Evolutionary conservation across 2,888 invertebrate genomes (phyloP).

Genomic region (Diplazon laetatorius): DNA sequence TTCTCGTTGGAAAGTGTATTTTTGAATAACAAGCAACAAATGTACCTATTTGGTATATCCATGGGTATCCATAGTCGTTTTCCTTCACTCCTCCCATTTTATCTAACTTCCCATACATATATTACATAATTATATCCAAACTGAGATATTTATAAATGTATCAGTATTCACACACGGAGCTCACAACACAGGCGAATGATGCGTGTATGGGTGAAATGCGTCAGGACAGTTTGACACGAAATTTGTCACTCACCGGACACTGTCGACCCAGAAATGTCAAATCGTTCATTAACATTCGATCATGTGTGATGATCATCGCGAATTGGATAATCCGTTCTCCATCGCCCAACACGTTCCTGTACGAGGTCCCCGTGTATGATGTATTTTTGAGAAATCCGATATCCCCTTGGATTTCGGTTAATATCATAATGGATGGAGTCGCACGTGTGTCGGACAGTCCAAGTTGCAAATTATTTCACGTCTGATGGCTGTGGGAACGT

Average conservation of each 20-base stretch:
- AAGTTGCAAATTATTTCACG: constrained; percentile 11
- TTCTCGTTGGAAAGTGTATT: no score
- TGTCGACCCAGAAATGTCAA: neutral
- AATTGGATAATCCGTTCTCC: neutral
- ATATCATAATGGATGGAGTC: constrained; percentile 31
- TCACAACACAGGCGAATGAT: neutral
- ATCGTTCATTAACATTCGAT: neutral
- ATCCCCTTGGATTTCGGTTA: constrained; percentile 22
- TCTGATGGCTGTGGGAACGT: constrained; percentile 15
- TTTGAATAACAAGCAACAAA: no score
- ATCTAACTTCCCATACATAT: no score
- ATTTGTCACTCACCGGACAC: neutral
- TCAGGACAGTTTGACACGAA: neutral
- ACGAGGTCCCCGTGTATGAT: neutral
- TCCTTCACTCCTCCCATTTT: no score
- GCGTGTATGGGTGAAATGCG: neutral
- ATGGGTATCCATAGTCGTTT: no score
- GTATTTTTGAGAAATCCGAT: constrained; percentile 14
- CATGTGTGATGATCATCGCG: neutral
- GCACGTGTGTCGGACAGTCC: constrained; percentile 5
- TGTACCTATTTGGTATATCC: no score
- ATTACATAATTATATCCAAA: no score
- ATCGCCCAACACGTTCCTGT: neutral
- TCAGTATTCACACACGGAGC: neutral
- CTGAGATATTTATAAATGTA: neutral